A percentile compares a stretch with the other conserved stretches of the same genome.
Conservation (phyloP, 2,113 vertebrate genomes). For the Talpa occidentalis region DNA sequence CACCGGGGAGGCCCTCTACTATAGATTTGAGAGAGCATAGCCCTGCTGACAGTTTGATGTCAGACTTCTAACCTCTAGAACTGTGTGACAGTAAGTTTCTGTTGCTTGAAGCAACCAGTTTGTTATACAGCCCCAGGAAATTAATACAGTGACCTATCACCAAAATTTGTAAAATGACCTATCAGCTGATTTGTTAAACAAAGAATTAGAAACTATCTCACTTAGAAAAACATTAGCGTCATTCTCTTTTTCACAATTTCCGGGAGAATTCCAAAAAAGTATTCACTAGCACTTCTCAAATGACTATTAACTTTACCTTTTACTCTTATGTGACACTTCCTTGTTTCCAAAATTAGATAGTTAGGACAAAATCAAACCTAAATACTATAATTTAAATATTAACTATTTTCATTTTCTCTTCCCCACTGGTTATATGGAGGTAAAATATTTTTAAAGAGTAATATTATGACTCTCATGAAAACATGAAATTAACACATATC, state of each 20-base stretch:
- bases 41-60: background rate
- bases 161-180: background rate
- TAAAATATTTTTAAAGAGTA: background rate
- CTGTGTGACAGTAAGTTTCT: background rate
- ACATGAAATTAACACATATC: background rate
- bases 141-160: background rate
- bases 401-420: background rate
- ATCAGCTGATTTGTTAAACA: background rate
- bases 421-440: background rate
- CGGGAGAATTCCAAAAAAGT: background rate
- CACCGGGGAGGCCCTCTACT: background rate
- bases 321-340: background rate
- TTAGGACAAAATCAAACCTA: background rate
- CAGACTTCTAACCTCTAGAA: background rate
- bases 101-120: background rate
- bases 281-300: conserved; percentile 3
- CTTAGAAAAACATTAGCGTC: conserved; percentile 5
- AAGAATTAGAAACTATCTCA: background rate
- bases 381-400: background rate
- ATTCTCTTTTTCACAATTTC: background rate
- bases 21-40: background rate
- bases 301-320: background rate
- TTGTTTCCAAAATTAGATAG: background rate
- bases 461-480: background rate
- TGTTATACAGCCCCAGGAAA: background rate